phyloP scores from a whole-genome alignment of 1,140 invertebrate genomes.

The Diploscapter pachys region DNA sequence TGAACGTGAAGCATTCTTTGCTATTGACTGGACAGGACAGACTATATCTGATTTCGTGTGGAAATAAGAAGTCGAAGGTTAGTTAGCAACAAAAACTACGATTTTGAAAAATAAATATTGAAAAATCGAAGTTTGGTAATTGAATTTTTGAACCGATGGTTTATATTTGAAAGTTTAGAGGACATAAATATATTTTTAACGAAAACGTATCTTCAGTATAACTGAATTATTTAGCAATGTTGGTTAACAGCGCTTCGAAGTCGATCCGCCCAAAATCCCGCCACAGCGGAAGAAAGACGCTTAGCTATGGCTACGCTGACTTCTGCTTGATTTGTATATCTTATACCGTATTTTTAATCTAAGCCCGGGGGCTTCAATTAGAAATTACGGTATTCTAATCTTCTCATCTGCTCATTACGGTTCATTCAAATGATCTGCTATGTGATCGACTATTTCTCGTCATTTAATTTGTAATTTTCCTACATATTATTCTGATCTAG shows the following conservation, averaged over 20 bases:
- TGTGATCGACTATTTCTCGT: too few species aligned
- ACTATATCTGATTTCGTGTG: constrained; percentile 18
- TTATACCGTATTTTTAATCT: too few species aligned
- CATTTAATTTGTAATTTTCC: too few species aligned
- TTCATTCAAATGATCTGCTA: too few species aligned
- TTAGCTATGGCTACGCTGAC: constrained; percentile 12
- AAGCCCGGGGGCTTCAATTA: too few species aligned
- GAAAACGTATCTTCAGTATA: too few species aligned
- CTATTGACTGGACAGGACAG: constrained; percentile 4
- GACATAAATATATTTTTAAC: too few species aligned
- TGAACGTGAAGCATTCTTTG: constrained; percentile 20
- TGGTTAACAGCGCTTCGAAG: constrained; percentile 9
- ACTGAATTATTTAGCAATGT: not conserved
- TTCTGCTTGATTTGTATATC: not conserved
- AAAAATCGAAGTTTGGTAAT: not conserved
- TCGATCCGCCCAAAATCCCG: not conserved
- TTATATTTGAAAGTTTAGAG: too few species aligned
- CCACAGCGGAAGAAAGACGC: constrained; percentile 7
- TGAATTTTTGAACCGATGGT: too few species aligned
- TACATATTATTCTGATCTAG: too few species aligned
- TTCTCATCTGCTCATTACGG: too few species aligned
- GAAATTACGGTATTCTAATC: too few species aligned
- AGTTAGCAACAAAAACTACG: not conserved
- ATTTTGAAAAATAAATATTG: constrained; percentile 5
- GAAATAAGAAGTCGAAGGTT: constrained; percentile 17